Percentiles rank a stretch among this genome's conserved stretches.
Evolutionary conservation across 1,140 invertebrate genomes (phyloP).

Genomic region (Ganaspis sp.): DNA sequence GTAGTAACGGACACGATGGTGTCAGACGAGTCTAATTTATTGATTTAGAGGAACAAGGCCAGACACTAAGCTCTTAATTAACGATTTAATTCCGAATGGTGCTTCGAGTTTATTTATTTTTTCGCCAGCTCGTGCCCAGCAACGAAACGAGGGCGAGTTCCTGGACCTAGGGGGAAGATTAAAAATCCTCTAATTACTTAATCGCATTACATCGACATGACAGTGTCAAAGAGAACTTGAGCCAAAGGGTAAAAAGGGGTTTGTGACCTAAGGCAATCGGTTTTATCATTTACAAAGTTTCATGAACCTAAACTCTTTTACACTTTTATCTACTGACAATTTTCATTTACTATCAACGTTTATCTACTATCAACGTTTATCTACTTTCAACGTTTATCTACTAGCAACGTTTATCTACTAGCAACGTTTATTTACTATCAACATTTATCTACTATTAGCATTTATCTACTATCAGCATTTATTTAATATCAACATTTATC

Average conservation of each 20-base stretch:
- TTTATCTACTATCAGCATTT: no score
- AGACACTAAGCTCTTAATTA: constrained; percentile 68
- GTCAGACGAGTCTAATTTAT: constrained; percentile 35
- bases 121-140: constrained; percentile 64
- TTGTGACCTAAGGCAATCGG: constrained; percentile 8
- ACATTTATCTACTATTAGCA: no score
- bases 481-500: no score
- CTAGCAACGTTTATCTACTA: no score
- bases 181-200: constrained; percentile 75
- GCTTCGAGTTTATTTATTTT: constrained; percentile 73
- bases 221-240: constrained; percentile 60
- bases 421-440: no score
- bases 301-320: neutral
- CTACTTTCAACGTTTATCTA: no score
- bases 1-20: constrained; percentile 18
- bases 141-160: constrained; percentile 58
- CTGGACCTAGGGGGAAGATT: constrained; percentile 65
- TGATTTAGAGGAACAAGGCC: constrained; percentile 44
- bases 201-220: constrained; percentile 65
- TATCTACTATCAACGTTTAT: no score
- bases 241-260: constrained; percentile 32
- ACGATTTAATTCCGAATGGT: constrained; percentile 69
- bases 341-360: no score
- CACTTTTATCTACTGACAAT: no score
- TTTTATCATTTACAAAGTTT: constrained; percentile 24